Evolutionary conservation across 2,888 invertebrate genomes (phyloP), one percentile per base, ranked within the genome.

Genomic region (Leptopilina syphax): DNA sequence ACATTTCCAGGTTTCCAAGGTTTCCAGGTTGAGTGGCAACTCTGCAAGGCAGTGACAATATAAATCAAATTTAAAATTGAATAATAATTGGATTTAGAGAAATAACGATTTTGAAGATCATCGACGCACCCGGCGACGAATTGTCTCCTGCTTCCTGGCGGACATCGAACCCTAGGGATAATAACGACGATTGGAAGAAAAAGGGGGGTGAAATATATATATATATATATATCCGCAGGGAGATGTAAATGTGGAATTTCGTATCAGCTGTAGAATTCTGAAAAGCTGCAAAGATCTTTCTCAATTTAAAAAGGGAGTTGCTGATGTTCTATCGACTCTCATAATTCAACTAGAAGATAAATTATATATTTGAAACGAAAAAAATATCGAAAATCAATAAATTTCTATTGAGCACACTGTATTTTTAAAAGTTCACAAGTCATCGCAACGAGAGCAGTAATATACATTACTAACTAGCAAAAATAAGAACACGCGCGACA

Each of bases 131-230:
- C 80, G 84, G 86, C 86, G 86, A 84, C 86, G 84, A 84, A 85
- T 85, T 85, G 86, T 86, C 86, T 86, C 81, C 83, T 84, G 82
- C 80, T 84, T 84, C 84, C 85, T 83, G 83, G 83, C 85, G 86
- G 86, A 83, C 85, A 83, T 79, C 85, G 84, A 85, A 87, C 88
- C 86, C 86, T 83, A 85, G 81, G 79, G 81, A 66, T 76, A 34
- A 68, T 41, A 65, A 54, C 44, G 57, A 13, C 27, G 50, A 70
- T 70, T 70, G 54, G 54, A 54, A 70, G 70, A 70, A 65, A 34
- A 81, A 80, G 79, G 83, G 83, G 80, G 82, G 78, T 1, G 63
- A 63, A 63, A 63, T 18, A 24, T 50, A 50, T 50, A 50, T 50
- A 50, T 50, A 50, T 50, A 50, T 50, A 50, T 50, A 50, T 50